These are phyloP conservation scores for Eulemur rufifrons DNA, from an alignment of 2,113 vertebrate genomes.

Conservation along the genomic window DNA sequence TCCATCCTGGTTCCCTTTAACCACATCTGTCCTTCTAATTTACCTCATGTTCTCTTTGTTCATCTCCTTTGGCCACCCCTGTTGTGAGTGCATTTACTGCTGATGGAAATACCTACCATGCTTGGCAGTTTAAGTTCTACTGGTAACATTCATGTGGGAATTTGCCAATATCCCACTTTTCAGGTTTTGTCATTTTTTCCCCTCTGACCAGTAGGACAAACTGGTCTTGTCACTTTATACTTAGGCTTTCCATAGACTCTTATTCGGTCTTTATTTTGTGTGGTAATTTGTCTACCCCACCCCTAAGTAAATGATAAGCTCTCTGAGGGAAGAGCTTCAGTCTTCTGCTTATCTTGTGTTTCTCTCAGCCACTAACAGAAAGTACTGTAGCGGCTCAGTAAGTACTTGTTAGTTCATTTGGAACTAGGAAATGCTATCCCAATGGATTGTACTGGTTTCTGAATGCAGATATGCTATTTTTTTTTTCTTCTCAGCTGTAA, in stretches of 20 bases:
- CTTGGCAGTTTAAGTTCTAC: background rate
- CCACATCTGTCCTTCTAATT: background rate
- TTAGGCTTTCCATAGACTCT: background rate
- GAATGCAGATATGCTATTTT: background rate
- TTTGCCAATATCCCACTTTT: background rate
- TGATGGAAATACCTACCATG: constrained; percentile 1
- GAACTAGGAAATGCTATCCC: constrained; percentile 7
- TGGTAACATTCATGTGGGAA: background rate
- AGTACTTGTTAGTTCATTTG: background rate
- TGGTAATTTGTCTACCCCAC: background rate
- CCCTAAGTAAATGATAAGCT: background rate
- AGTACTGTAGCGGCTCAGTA: background rate
- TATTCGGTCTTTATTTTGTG: constrained; percentile 40
- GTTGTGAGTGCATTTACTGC: background rate
- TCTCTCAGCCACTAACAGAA: constrained; percentile 21
- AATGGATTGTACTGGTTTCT: constrained; percentile 44
- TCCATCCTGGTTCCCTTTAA: background rate
- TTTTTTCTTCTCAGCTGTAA: background rate
- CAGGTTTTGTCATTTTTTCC: background rate
- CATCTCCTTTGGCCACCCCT: background rate
- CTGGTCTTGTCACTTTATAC: background rate
- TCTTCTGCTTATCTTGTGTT: background rate
- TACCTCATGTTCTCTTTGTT: background rate
- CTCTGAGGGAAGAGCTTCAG: background rate
- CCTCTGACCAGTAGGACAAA: background rate